phyloP scores from a whole-genome alignment of 2,888 invertebrate genomes.

The Sialis fuliginosa region DNA sequence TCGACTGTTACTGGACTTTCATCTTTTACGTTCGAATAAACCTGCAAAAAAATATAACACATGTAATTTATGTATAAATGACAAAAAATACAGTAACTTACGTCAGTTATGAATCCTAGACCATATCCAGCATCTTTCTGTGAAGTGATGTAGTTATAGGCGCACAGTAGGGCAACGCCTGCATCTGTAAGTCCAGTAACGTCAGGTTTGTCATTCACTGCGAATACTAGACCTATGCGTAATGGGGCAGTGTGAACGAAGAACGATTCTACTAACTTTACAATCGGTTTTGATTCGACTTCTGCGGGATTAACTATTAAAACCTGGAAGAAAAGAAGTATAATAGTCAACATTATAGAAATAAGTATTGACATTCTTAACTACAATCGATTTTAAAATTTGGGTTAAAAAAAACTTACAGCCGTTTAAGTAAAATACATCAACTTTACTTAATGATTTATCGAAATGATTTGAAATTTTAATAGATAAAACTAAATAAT shows the following conservation, averaged over 20 bases:
- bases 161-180: conserved; percentile 68
- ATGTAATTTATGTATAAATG: too few relatives aligned
- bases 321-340: conserved; percentile 32
- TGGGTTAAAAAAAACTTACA: conserved; percentile 1
- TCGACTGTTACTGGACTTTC: conserved; percentile 38
- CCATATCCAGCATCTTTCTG: conserved; percentile 59
- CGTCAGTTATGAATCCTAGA: conserved; percentile 70
- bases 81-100: conserved; percentile 19
- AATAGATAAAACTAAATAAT: too few relatives aligned
- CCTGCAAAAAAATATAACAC: conserved; percentile 18
- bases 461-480: too few relatives aligned
- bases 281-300: conserved; percentile 44
- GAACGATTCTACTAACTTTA: conserved; percentile 81
- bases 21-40: conserved; percentile 33
- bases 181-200: conserved; percentile 45
- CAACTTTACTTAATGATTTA: too few relatives aligned
- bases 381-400: too few relatives aligned
- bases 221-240: conserved; percentile 74
- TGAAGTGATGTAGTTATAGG: conserved; percentile 78
- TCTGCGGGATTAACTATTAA: conserved; percentile 74
- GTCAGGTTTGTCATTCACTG: conserved; percentile 36
- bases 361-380: too few relatives aligned
- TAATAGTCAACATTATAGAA: too few relatives aligned
- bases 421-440: neutral
- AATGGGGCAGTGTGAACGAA: conserved; percentile 80